Base-by-base conservation (phyloP, 1,140 invertebrate species). In the Lepidurus arcticus region DNA sequence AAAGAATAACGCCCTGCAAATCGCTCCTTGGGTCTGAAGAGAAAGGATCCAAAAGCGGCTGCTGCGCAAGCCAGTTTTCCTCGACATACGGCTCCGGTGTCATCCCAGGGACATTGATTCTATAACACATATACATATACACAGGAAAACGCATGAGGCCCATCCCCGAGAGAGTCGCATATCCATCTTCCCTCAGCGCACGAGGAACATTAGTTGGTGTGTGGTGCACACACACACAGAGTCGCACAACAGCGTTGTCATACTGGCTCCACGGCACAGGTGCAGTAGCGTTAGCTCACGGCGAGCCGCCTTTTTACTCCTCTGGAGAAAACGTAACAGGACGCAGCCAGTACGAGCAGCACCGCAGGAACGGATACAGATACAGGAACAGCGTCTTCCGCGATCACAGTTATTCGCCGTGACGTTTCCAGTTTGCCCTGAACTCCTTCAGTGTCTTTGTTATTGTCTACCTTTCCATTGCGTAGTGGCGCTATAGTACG, bases 181-280 rank as follows among this genome's bases (percentile, higher is more conserved):
- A 65, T 65, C 53, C 53, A 65, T 65, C 53, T 65, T 65, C 53
- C 53, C 53, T 21, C 53, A 65, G 53, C 53, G 53, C 53, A 10
- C 16, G 53, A 5, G 34, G 7, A 65, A 21, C 53, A 21, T 65
- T 65, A 65, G 53, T 65, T 65, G 53, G 53, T 65, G 53, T 65
- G 3, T 21, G 21, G 53, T 21, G 21, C 53, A 21, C 53, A 21
- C 53, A 21, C 53, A n/a, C 53, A 21, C 53, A 65, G 53, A 65
- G 53, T 65, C 53, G 53, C 53, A 65, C 53, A 21, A 21, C 53
- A 65, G 13, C 53, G 53, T 21, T 65, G 53, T 13, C 21, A 13
- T 13, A n/a, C 53, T 9, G 6, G 16, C 53, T 65, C 53, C 53
- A 21, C 53, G 53, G 53, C 53, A 65, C 53, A 65, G 53, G 53